Evolutionary conservation across 2,113 vertebrate species (phyloP).

Genomic region (Callopanchax toddi): DNA sequence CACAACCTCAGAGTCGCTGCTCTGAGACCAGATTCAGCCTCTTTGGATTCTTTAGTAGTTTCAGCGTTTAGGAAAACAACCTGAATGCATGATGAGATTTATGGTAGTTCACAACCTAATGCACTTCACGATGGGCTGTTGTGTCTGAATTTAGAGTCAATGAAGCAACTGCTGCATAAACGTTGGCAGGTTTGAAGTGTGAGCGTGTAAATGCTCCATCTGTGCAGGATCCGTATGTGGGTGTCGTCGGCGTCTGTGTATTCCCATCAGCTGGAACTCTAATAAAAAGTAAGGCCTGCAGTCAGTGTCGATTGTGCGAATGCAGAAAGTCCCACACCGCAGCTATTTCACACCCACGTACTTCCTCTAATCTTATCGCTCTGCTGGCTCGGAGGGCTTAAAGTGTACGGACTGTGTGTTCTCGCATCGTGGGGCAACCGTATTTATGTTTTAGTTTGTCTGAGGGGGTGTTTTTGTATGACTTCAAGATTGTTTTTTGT

Average conservation of each 20-base stretch:
- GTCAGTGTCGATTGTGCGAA: conserved; percentile 66
- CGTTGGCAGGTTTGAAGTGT: conserved; percentile 17
- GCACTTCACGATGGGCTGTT: neutral
- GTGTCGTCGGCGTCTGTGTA: conserved; percentile 57
- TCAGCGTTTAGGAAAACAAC: conserved; percentile 9
- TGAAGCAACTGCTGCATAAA: neutral
- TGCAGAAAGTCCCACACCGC: conserved; percentile 69
- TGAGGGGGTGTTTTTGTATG: conserved; percentile 46
- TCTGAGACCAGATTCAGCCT: conserved; percentile 25
- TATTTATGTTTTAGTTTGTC: conserved; percentile 47
- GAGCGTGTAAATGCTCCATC: conserved; percentile 33
- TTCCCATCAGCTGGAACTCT: conserved; percentile 65
- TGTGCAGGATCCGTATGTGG: conserved; percentile 52
- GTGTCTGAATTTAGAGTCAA: conserved; percentile 11
- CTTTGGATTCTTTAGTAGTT: conserved; percentile 6
- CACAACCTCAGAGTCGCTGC: conserved; percentile 47
- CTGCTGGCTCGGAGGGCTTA: conserved; percentile 56
- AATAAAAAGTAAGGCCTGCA: conserved; percentile 74
- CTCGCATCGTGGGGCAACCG: conserved; percentile 30
- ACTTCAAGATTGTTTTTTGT: conserved; percentile 16
- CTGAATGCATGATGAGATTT: neutral
- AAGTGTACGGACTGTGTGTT: conserved; percentile 27
- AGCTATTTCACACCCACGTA: conserved; percentile 79
- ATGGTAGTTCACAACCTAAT: neutral
- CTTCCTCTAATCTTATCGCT: conserved; percentile 76